Evolutionary conservation across 2,888 invertebrate species (phyloP).

Genomic region (Petrophora chlorosata): DNA sequence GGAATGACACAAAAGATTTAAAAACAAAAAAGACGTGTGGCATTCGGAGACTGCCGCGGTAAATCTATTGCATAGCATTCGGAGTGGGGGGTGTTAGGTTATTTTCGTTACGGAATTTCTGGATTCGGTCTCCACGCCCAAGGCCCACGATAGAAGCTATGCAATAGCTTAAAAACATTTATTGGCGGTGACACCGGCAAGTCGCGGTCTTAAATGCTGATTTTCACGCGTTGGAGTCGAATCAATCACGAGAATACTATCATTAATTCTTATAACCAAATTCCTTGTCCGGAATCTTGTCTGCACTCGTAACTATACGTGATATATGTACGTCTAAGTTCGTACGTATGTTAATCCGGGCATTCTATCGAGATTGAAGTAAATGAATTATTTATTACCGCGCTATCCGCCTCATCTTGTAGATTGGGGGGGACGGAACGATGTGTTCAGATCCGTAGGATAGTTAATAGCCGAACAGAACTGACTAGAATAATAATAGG

Average conservation of each 20-base stretch:
- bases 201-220: too few relatives aligned
- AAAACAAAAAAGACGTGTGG: too few relatives aligned
- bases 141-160: too few relatives aligned
- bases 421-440: conserved; percentile 22
- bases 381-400: conserved; percentile 35
- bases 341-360: conserved; percentile 13
- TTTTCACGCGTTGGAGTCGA: too few relatives aligned
- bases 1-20: too few relatives aligned
- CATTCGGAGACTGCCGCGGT: too few relatives aligned
- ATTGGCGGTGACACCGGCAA: too few relatives aligned
- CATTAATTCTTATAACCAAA: conserved; percentile 4
- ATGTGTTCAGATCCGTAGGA: conserved; percentile 7
- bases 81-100: too few relatives aligned
- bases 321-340: background rate
- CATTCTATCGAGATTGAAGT: conserved; percentile 22
- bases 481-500: conserved; percentile 7
- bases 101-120: too few relatives aligned
- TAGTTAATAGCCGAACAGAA: conserved; percentile 6
- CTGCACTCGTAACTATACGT: background rate
- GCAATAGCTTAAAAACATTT: too few relatives aligned
- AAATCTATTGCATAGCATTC: too few relatives aligned
- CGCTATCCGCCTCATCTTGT: conserved; percentile 24
- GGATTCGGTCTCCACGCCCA: too few relatives aligned
- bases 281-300: conserved; percentile 7
- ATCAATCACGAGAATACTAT: conserved; percentile 4